These are phyloP conservation scores for Pammene fasciana DNA, from an alignment of 2,888 invertebrate genomes.

Conservation along the genomic window DNA sequence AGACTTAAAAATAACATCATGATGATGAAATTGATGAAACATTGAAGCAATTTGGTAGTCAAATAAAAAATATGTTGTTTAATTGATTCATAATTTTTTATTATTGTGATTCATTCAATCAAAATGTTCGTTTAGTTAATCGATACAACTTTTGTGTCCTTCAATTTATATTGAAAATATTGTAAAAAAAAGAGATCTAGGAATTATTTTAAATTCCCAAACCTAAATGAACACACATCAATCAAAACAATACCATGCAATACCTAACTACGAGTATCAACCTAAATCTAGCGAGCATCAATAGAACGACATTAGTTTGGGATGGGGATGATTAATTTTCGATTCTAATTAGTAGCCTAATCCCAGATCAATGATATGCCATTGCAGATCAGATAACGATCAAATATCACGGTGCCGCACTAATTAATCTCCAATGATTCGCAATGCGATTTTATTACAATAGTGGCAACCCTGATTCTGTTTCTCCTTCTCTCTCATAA, in stretches of 20 bases:
- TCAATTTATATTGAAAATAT: background rate
- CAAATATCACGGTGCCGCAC: background rate
- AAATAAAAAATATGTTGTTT: too few relatives aligned
- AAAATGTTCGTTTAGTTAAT: background rate
- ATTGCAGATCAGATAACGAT: constrained; percentile 18
- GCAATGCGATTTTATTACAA: background rate
- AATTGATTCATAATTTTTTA: too few relatives aligned
- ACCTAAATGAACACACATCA: background rate
- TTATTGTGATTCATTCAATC: too few relatives aligned
- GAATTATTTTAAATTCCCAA: background rate
- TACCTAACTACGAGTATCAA: constrained; percentile 12
- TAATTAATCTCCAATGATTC: background rate
- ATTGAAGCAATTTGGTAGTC: too few relatives aligned
- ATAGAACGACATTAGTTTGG: constrained; percentile 1
- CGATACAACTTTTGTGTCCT: background rate
- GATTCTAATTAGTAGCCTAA: constrained; percentile 5
- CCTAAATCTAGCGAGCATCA: background rate
- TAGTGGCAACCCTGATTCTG: background rate
- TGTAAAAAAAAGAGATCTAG: background rate
- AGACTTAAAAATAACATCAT: too few relatives aligned
- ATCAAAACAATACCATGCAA: background rate
- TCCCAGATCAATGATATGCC: background rate
- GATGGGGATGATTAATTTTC: constrained; percentile 16
- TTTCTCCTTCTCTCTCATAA: background rate
- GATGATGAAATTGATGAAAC: too few relatives aligned